A percentile compares a stretch with the other conserved stretches of the same genome.
Evolutionary conservation across 53 echinoderm and acorn worm genomes (phyloP).

Genomic region (Stichopus horrens): DNA sequence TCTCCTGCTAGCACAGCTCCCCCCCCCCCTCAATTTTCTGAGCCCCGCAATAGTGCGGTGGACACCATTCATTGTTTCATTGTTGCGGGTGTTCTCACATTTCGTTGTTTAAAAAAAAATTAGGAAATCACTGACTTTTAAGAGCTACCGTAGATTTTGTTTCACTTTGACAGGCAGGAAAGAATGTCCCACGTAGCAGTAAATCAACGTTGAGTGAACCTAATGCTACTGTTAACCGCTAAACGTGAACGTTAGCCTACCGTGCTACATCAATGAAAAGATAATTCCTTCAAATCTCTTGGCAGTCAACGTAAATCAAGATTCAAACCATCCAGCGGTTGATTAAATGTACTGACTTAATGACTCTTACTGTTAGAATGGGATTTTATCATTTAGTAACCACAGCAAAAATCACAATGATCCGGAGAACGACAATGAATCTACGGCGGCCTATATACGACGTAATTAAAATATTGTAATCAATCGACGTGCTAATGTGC

Average conservation of each 20-base stretch:
- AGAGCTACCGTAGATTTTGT: background rate
- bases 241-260: background rate
- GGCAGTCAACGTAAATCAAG: background rate
- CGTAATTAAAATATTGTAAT: background rate
- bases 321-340: background rate
- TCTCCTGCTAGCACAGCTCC: background rate
- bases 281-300: background rate
- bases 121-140: background rate
- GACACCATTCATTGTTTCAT: background rate
- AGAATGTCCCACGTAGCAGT: conserved; percentile 6
- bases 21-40: background rate
- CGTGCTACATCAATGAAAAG: background rate
- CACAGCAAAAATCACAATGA: background rate
- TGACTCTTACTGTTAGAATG: background rate
- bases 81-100: background rate
- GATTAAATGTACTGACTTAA: background rate
- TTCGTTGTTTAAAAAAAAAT: background rate
- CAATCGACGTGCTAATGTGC: too few species aligned
- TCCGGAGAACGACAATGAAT: background rate
- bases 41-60: background rate
- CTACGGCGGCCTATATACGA: background rate
- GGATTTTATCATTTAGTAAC: background rate
- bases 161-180: background rate
- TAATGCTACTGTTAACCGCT: background rate
- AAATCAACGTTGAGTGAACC: background rate